Evolutionary conservation across 2,113 vertebrate species (phyloP), one percentile per base, ranked within the genome.

Genomic region (Pimephales promelas): DNA sequence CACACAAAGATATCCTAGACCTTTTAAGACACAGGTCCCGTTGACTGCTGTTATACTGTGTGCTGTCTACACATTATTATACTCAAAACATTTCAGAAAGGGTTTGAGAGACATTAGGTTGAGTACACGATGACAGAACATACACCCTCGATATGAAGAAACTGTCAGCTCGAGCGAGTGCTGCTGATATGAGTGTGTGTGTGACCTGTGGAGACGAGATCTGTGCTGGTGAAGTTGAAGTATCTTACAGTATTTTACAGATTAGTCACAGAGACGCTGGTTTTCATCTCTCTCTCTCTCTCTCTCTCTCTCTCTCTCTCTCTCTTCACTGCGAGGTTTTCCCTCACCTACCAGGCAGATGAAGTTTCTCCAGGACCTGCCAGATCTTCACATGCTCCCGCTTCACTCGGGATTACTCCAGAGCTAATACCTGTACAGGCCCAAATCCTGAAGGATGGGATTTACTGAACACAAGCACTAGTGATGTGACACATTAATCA

Each of bases 391-490:
- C 97, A 96, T 97, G 96, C 95, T 90, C 89, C 94, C 94, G 95
- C 95, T 90, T 96, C 95, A 96, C 96, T 97, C 95, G 97, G 97
- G 97, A 98, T 99, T 97, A 98, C 96, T 97, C 89, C 94, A 95
- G 92, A 96, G 96, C 96, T 99, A 99, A 98, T 99, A 98, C 97
- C 96, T 98, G 97, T 97, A 97, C 97, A 97, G 95, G 95, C 95
- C 94, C 26, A 97, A 97, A 97, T 97, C 96, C 96, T 99, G 97
- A 99, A 97, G 97, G 97, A 99, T 97, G 96, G 96, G 98, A 99
- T 99, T 79, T 99, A 98, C 90, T 96, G 96, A 96, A 97, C 94
- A 95, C 97, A 82, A 96, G 96, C 96, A 92, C 96, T 95, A 97
- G 97, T 96, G 96, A 97, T 22, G 93, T 93, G 94, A 94, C 97